Conservation (phyloP, 2,113 vertebrate species). For the Paracanthobrama guichenoti region DNA sequence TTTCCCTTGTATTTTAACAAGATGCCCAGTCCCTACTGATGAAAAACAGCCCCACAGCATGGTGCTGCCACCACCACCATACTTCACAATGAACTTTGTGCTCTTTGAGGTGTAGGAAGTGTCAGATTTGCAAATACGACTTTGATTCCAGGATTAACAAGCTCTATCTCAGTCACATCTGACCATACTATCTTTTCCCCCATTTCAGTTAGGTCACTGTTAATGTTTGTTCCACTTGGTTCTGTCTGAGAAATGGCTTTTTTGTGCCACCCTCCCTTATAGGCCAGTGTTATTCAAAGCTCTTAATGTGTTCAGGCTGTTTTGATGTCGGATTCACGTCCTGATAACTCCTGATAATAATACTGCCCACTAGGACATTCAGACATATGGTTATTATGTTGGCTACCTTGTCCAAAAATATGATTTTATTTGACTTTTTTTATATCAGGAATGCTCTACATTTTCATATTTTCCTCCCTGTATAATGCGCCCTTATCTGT, state of each 20-base stretch:
- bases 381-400: background rate
- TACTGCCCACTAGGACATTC: background rate
- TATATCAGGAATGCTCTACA: background rate
- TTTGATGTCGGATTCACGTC: background rate
- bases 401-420: background rate
- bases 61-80: background rate
- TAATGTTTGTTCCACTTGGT: conserved; percentile 7
- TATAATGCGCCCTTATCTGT: background rate
- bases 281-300: conserved; percentile 10
- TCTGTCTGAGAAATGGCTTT: background rate
- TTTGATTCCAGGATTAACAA: conserved; percentile 21
- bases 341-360: background rate
- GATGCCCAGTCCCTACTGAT: background rate
- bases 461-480: background rate
- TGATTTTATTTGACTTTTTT: background rate
- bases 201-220: background rate
- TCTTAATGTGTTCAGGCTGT: conserved; percentile 1
- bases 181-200: background rate
- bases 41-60: background rate
- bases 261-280: background rate
- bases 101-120: background rate
- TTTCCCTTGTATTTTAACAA: conserved; percentile 16
- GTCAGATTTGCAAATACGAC: conserved; percentile 10
- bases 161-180: conserved; percentile 11
- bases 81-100: background rate